Conservation (phyloP, 2,797 vertebrate species). For the Hypotaenidia okinawae region DNA sequence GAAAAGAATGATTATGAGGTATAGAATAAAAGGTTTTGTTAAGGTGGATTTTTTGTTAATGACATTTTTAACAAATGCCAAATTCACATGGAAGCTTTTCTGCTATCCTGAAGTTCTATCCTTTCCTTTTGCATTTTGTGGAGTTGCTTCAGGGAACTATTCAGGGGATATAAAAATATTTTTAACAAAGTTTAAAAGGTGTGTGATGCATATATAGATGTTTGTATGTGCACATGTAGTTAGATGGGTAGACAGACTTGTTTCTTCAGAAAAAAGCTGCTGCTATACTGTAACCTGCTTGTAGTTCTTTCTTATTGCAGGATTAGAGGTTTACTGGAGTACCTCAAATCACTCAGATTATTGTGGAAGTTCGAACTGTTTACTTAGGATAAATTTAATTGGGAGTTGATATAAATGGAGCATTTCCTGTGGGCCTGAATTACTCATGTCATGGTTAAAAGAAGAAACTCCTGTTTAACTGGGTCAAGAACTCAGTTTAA, state of each 20-base stretch:
- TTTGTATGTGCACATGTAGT: background rate
- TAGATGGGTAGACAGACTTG: background rate
- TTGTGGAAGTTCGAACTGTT: conserved; percentile 8
- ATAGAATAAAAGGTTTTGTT: background rate
- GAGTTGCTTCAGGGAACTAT: background rate
- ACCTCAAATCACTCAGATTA: background rate
- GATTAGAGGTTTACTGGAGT: background rate
- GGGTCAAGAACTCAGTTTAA: conserved; percentile 53
- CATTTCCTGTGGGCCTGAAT: conserved; percentile 33
- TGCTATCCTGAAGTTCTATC: background rate
- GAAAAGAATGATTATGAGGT: background rate
- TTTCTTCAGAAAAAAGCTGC: background rate
- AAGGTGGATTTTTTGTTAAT: background rate
- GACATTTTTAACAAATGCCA: background rate
- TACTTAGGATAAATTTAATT: conserved; percentile 11
- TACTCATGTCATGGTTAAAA: conserved; percentile 25
- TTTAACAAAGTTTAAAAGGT: background rate
- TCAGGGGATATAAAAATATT: background rate
- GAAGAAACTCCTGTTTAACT: conserved; percentile 51
- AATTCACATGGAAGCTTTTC: background rate
- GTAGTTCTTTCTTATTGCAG: background rate
- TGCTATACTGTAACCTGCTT: background rate
- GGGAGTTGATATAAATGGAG: conserved; percentile 30
- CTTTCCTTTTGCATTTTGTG: background rate
- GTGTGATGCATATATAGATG: background rate